These are phyloP conservation scores for Melanophora roralis DNA, from an alignment of 2,888 invertebrate genomes.

Conservation along the genomic window DNA sequence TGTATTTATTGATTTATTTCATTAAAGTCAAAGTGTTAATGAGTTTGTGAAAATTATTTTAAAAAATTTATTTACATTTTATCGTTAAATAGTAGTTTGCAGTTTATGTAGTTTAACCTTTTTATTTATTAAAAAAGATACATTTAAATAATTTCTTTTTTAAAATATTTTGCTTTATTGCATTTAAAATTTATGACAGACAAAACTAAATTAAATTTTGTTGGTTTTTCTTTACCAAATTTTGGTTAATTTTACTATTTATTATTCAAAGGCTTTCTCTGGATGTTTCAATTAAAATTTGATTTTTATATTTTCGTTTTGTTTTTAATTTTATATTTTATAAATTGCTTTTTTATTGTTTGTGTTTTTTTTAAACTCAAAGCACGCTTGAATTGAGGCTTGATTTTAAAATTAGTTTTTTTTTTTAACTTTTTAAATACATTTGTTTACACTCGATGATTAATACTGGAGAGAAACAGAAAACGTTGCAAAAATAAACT, in stretches of 20 bases:
- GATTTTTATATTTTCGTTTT: constrained; percentile 53
- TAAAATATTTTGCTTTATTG: background rate
- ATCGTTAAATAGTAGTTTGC: constrained; percentile 9
- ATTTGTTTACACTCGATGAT: constrained; percentile 35
- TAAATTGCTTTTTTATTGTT: constrained; percentile 5
- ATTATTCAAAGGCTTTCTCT: constrained; percentile 43
- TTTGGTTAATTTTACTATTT: constrained; percentile 11
- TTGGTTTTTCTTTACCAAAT: background rate
- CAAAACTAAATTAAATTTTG: constrained; percentile 40
- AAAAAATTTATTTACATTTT: constrained; percentile 5
- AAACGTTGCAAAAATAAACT: constrained; percentile 35
- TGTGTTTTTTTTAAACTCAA: constrained; percentile 27
- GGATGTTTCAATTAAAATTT: constrained; percentile 46
- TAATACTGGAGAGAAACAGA: constrained; percentile 44
- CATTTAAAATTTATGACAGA: background rate
- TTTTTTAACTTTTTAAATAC: background rate
- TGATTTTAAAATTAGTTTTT: background rate
- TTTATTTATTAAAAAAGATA: background rate
- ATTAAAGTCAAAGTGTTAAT: constrained; percentile 9
- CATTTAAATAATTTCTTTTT: background rate
- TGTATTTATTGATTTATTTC: constrained; percentile 33
- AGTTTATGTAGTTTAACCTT: no score
- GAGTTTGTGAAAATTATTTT: constrained; percentile 14
- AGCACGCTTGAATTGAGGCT: constrained; percentile 36
- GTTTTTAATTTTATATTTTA: constrained; percentile 1